phyloP scores from a whole-genome alignment of 1,140 invertebrate genomes.

The Octopus bimaculoides region DNA sequence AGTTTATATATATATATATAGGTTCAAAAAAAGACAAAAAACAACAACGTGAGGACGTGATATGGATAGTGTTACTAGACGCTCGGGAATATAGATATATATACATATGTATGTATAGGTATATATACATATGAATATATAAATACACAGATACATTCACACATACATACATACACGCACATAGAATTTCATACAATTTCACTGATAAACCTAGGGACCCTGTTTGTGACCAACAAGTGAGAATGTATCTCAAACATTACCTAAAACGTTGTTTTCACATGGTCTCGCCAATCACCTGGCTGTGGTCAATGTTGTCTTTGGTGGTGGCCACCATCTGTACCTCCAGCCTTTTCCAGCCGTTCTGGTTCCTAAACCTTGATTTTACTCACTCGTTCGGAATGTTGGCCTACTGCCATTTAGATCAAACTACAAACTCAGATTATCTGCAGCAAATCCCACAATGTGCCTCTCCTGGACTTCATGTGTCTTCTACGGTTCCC shows the following conservation, averaged over 20 bases:
- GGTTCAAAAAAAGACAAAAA: not conserved
- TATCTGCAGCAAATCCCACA: too few species aligned
- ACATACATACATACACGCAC: not conserved
- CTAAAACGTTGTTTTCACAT: slow-evolving; percentile 9
- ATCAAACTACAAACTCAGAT: not conserved
- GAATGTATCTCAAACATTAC: not conserved
- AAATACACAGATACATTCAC: not conserved
- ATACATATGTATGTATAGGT: not conserved
- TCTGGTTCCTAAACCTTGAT: slow-evolving; percentile 46
- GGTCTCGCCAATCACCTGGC: slow-evolving; percentile 38
- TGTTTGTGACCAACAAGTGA: not conserved
- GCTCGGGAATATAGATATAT: not conserved
- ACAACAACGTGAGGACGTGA: not conserved
- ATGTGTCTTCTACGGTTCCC: too few species aligned
- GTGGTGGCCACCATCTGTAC: slow-evolving; percentile 42
- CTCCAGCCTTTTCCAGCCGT: slow-evolving; percentile 48
- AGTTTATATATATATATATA: not conserved
- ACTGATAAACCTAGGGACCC: too few species aligned
- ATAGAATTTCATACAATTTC: too few species aligned
- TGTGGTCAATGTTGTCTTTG: slow-evolving; percentile 52
- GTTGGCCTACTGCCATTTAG: slow-evolving; percentile 31
- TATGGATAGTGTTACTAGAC: not conserved
- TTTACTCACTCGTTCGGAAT: slow-evolving; percentile 43
- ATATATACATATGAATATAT: not conserved
- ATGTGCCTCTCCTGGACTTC: too few species aligned